Base-by-base conservation (phyloP, 1,140 invertebrate species). In the Steinernema khuongi region DNA sequence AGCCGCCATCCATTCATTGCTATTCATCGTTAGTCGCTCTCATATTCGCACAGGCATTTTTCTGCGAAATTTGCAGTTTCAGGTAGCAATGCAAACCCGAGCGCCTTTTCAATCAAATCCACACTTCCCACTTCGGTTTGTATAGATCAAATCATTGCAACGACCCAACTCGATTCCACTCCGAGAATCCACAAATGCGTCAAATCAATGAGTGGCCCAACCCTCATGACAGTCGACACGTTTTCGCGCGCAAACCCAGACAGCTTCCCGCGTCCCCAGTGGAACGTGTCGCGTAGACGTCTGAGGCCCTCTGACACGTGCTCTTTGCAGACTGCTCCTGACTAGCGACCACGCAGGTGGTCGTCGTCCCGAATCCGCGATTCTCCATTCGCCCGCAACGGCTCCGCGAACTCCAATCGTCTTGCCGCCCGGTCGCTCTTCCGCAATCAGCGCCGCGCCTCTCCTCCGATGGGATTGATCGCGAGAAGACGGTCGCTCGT, bases 401-500 rank as follows among this genome's bases (percentile, higher is more conserved):
- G 7, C 36, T 11, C 36, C n/a, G 7, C n/a, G 36, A 41, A 41
- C n/a, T n/a, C 7, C n/a, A 11, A n/a, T n/a, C 7, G 2, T 60
- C 50, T 26, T 11, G 14, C 50, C 11, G 14, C 50, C 11, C 50
- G 11, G 7, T 22, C 22, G 50, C 50, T 22, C 7, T 41, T n/a
- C 36, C 36, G n/a, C n/a, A 41, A 41, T n/a, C 36, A n/a, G 7
- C 36, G 36, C 36, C 36, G 36, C 36, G 7, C 7, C 36, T 41
- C n/a, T 41, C n/a, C 36, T 7, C 36, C n/a, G 50, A 60, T 60
- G 50, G 50, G 50, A 26, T 26, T 60, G 50, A 60, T 60, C 50
- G 50, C 50, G 50, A 41, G 80, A 68, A 44, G 80, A 44, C 80
- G 81, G 19, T 79, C 79, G n/a, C 60, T 81, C 19, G 22, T 82